Conservation (phyloP, 2,888 invertebrate species). For the Drosophila diplacantha region DNA sequence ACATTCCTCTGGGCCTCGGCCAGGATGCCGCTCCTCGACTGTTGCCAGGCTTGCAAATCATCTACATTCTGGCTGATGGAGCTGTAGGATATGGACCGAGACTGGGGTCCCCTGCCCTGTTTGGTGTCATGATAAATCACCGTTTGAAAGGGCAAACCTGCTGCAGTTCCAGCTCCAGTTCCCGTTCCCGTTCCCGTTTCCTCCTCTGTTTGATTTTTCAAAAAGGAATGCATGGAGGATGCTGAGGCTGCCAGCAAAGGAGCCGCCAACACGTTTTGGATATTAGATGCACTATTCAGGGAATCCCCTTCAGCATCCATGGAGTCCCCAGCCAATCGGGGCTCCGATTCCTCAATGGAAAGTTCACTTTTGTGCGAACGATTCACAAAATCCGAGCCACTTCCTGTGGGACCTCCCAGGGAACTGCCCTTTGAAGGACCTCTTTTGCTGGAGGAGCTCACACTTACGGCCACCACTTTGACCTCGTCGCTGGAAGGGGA, state of each 20-base stretch:
- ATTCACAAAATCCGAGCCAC: slow-evolving; percentile 73
- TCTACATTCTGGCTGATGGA: slow-evolving; percentile 78
- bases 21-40: slow-evolving; percentile 63
- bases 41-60: slow-evolving; percentile 70
- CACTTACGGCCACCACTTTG: slow-evolving; percentile 79
- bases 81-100: slow-evolving; percentile 80
- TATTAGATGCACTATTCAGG: slow-evolving; percentile 74
- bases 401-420: slow-evolving; percentile 38
- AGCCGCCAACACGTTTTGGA: slow-evolving; percentile 76
- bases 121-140: slow-evolving; percentile 79
- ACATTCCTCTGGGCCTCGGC: slow-evolving; percentile 75
- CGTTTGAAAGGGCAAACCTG: slow-evolving; percentile 78
- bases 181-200: slow-evolving; percentile 3
- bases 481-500: slow-evolving; percentile 65
- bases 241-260: slow-evolving; percentile 79
- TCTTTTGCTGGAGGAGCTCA: slow-evolving; percentile 76
- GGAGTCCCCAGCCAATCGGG: slow-evolving; percentile 77
- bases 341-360: slow-evolving; percentile 80
- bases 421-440: slow-evolving; percentile 44
- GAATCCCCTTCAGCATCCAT: slow-evolving; percentile 67
- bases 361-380: slow-evolving; percentile 81
- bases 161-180: slow-evolving; percentile 1
- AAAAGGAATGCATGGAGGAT: slow-evolving; percentile 68
- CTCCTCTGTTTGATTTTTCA: slow-evolving; percentile 60
- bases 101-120: slow-evolving; percentile 74